phyloP scores from a whole-genome alignment of 2,888 invertebrate species.

The Theretra japonica region DNA sequence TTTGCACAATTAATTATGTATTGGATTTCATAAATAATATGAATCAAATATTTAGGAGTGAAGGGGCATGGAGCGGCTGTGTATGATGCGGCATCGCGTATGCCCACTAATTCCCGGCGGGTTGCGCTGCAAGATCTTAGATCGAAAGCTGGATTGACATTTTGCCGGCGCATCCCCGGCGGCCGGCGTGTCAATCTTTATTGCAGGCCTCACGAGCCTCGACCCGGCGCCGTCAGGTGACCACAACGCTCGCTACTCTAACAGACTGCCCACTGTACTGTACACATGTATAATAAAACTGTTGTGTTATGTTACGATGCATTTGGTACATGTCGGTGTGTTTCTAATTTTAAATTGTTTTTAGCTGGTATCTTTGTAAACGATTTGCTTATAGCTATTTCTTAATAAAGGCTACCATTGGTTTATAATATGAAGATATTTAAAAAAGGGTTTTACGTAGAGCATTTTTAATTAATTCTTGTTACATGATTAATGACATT shows the following conservation, averaged over 20 bases:
- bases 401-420: too few relatives aligned
- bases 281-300: constrained; percentile 11
- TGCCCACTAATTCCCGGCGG: constrained; percentile 59
- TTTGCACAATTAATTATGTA: not conserved
- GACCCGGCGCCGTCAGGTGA: constrained; percentile 55
- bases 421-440: too few relatives aligned
- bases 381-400: too few relatives aligned
- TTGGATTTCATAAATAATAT: constrained; percentile 17
- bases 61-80: constrained; percentile 13
- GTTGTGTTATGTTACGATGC: not conserved
- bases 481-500: too few relatives aligned
- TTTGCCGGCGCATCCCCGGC: constrained; percentile 62
- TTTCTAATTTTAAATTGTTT: too few relatives aligned
- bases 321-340: too few relatives aligned
- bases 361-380: too few relatives aligned
- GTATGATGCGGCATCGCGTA: constrained; percentile 37
- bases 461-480: too few relatives aligned
- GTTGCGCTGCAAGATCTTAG: constrained; percentile 63
- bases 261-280: constrained; percentile 32
- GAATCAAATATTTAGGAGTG: constrained; percentile 24
- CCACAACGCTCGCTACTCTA: constrained; percentile 51
- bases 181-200: constrained; percentile 74
- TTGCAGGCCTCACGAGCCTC: constrained; percentile 52
- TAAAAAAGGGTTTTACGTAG: too few relatives aligned
- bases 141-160: constrained; percentile 76